These are phyloP conservation scores for Squalus acanthias DNA, from an alignment of 2,797 vertebrate species.

Conservation along the genomic window DNA sequence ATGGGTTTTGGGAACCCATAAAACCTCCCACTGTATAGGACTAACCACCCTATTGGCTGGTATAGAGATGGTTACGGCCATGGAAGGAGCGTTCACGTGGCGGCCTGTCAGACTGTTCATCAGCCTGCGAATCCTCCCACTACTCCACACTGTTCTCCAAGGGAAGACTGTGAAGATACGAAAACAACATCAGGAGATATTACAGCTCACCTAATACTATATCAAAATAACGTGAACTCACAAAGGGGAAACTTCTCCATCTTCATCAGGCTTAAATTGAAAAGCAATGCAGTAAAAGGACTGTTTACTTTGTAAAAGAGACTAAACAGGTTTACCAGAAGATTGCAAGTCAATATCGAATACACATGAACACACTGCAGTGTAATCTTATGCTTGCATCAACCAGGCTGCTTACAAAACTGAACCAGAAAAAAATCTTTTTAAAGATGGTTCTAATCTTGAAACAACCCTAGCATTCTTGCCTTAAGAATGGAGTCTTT, in stretches of 20 bases:
- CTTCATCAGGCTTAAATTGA: not conserved
- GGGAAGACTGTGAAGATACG: not conserved
- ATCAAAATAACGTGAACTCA: not conserved
- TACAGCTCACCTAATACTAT: not conserved
- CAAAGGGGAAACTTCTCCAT: not conserved
- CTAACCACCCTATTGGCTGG: not conserved
- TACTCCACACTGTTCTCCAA: not conserved
- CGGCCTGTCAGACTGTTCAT: not conserved
- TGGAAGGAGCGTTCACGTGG: not conserved
- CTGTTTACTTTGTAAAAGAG: not conserved
- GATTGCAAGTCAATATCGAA: not conserved
- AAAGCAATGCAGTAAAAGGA: not conserved
- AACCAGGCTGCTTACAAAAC: slow-evolving; percentile 13
- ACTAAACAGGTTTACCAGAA: slow-evolving; percentile 12
- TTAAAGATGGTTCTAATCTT: not conserved
- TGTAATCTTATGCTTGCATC: slow-evolving; percentile 5
- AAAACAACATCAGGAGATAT: not conserved
- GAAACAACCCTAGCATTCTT: not conserved
- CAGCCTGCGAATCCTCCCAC: not conserved
- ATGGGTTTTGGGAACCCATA: not conserved
- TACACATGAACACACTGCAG: not conserved
- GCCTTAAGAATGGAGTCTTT: slow-evolving; percentile 1
- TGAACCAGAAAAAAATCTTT: not conserved
- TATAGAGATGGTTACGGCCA: not conserved
- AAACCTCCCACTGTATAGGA: not conserved